phyloP scores from a whole-genome alignment of 2,888 invertebrate species.

The Cephus rjabovi region DNA sequence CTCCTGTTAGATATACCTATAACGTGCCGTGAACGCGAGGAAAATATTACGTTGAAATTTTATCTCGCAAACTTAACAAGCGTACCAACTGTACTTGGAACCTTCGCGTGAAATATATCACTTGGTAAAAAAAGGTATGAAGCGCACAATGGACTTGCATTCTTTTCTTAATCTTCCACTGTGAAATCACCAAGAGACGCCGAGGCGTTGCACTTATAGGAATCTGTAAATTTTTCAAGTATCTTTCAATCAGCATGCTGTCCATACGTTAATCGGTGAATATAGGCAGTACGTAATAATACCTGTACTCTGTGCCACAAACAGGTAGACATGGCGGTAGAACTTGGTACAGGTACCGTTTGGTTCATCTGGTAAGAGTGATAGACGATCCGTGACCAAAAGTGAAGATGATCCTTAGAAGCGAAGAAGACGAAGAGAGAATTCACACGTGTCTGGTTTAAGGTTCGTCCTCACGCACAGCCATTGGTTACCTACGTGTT shows the following conservation, averaged over 20 bases:
- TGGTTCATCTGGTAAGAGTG: constrained; percentile 21
- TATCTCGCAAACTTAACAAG: background rate
- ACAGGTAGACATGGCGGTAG: background rate
- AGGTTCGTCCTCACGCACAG: background rate
- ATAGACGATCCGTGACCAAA: constrained; percentile 25
- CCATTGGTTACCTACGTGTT: background rate
- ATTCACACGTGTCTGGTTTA: background rate
- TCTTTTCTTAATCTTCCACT: background rate
- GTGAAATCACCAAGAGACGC: background rate
- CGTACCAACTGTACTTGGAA: background rate
- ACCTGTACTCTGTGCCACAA: background rate
- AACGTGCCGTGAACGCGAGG: background rate
- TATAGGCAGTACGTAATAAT: background rate
- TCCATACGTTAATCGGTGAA: background rate
- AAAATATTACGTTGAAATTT: background rate
- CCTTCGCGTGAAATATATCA: background rate
- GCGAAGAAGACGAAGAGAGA: background rate
- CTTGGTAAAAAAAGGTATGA: background rate
- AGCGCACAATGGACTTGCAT: background rate
- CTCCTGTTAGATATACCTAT: background rate
- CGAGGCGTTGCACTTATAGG: background rate
- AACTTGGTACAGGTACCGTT: background rate
- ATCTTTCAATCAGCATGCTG: background rate
- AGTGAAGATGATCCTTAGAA: constrained; percentile 13
- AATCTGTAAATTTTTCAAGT: background rate